Evolutionary conservation across 2,113 vertebrate species (phyloP).

Genomic region (Porphyrio hochstetteri): DNA sequence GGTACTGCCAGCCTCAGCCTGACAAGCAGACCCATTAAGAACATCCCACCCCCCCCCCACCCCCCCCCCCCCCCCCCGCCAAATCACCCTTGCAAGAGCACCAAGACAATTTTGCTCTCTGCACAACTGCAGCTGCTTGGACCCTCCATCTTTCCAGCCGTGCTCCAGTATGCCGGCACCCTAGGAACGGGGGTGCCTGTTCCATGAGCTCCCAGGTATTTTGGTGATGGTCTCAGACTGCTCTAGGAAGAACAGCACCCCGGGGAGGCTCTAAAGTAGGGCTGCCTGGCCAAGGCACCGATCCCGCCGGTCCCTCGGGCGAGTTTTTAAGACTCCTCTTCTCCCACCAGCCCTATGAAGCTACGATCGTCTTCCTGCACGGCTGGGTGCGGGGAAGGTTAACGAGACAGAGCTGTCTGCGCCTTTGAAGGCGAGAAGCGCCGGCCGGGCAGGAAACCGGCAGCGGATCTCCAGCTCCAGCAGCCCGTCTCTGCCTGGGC

Average conservation of each 20-base stretch:
- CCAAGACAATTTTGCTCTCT: slow-evolving; percentile 12
- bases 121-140: background rate
- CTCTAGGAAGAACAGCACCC: background rate
- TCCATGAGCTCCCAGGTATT: background rate
- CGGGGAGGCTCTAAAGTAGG: background rate
- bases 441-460: rapidly evolving
- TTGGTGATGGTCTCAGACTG: background rate
- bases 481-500: background rate
- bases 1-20: slow-evolving; percentile 35
- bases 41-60: background rate
- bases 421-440: background rate
- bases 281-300: background rate
- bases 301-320: rapidly evolving
- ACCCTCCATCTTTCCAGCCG: background rate
- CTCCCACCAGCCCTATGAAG: background rate
- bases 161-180: background rate
- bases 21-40: slow-evolving; percentile 36
- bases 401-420: background rate
- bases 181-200: background rate
- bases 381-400: background rate
- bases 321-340: background rate
- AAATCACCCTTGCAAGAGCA: background rate
- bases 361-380: background rate
- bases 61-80: too few relatives aligned
- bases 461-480: background rate